These are phyloP conservation scores for Chrysolina americana DNA, from an alignment of 2,888 invertebrate species.

Conservation along the genomic window DNA sequence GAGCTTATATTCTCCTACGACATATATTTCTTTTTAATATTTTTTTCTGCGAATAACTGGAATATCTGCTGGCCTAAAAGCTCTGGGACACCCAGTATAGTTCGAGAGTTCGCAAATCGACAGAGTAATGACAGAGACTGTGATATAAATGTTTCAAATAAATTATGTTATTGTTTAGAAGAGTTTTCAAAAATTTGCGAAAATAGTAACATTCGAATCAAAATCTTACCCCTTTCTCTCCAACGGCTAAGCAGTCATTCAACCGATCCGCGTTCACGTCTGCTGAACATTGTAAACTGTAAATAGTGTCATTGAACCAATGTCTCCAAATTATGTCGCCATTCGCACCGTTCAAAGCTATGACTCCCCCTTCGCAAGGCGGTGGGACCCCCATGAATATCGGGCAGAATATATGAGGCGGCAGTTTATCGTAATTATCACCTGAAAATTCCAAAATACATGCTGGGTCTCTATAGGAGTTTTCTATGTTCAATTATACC, in stretches of 20 bases:
- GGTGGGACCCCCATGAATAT: conserved; percentile 77
- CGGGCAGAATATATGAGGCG: conserved; percentile 75
- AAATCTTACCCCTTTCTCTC: conserved; percentile 77
- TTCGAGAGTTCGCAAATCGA: too few species aligned
- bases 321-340: conserved; percentile 83
- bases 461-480: background rate
- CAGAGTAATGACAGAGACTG: too few species aligned
- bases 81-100: too few species aligned
- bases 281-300: conserved; percentile 79
- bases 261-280: conserved; percentile 80
- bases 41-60: too few species aligned
- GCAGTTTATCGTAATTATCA: conserved; percentile 73
- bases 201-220: background rate
- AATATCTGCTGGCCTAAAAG: too few species aligned
- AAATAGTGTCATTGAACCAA: conserved; percentile 82
- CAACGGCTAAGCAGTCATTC: conserved; percentile 82
- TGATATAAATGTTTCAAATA: too few species aligned
- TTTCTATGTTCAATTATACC: conserved; percentile 69
- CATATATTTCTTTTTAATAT: too few species aligned
- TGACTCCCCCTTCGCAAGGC: conserved; percentile 82
- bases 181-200: too few species aligned
- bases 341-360: conserved; percentile 81
- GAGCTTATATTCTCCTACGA: too few species aligned
- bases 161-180: too few species aligned
- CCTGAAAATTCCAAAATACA: conserved; percentile 51